Evolutionary conservation across 2,113 vertebrate species (phyloP).

Genomic region (Halcyon malimbica): DNA sequence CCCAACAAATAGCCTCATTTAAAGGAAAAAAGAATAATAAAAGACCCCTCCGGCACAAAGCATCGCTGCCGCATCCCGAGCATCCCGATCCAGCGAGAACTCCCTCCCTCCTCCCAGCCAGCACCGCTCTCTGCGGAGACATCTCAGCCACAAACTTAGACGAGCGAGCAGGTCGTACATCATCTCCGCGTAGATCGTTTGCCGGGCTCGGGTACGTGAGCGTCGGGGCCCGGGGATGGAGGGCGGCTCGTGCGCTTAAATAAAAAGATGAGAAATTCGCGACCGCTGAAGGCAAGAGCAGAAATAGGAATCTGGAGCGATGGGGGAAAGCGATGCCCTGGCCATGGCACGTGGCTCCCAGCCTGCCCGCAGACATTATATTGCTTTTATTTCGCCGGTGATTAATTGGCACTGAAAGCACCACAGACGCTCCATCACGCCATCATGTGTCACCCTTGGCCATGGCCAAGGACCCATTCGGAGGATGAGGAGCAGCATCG

Average conservation of each 20-base stretch:
- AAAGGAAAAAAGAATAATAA: background rate
- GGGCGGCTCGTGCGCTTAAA: background rate
- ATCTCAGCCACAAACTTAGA: constrained; percentile 4
- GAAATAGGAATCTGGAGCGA: background rate
- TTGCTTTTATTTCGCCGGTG: background rate
- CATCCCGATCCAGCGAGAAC: background rate
- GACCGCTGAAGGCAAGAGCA: background rate
- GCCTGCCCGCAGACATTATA: background rate
- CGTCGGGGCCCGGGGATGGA: background rate
- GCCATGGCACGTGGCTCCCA: background rate
- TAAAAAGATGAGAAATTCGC: background rate
- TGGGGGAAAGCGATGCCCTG: background rate
- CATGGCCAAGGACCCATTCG: fast-evolving
- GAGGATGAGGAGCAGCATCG: background rate
- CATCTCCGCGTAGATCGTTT: background rate
- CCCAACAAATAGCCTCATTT: background rate
- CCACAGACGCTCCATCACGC: background rate
- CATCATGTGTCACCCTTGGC: background rate
- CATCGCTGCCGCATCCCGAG: background rate
- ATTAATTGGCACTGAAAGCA: background rate
- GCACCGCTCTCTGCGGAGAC: background rate
- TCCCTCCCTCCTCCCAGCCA: background rate
- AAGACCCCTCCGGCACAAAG: background rate
- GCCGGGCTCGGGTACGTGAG: background rate
- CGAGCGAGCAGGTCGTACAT: constrained; percentile 40